Evolutionary conservation across 35 echinoderm and acorn worm species (phyloP).

Genomic region (Patiria miniata): DNA sequence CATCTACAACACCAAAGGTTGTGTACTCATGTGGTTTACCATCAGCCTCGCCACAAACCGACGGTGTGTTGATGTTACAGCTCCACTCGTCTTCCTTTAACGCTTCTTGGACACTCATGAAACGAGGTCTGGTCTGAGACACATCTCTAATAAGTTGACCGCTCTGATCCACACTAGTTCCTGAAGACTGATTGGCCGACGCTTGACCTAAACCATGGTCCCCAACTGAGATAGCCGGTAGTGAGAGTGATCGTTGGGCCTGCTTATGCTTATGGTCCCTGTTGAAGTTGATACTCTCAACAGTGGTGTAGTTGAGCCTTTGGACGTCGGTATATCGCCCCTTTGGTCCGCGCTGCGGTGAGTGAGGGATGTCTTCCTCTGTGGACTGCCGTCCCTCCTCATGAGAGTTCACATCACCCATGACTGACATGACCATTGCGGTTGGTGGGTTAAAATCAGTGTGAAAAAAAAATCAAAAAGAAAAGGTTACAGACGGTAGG

Average conservation of each 20-base stretch:
- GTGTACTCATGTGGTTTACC: not conserved
- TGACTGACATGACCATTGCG: conserved; percentile 6
- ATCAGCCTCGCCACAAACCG: not conserved
- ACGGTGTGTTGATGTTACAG: no score
- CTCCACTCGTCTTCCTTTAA: not conserved
- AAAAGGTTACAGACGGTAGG: not conserved
- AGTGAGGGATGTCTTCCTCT: conserved; percentile 50
- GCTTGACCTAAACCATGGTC: conserved; percentile 1
- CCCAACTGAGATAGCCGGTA: conserved; percentile 34
- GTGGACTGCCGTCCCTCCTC: conserved; percentile 51
- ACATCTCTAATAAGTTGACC: not conserved
- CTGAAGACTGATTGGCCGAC: not conserved
- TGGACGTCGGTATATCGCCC: conserved; percentile 17
- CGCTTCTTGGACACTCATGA: conserved; percentile 37
- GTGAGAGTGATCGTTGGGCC: conserved; percentile 55
- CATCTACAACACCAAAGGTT: no score
- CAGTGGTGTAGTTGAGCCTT: conserved; percentile 55
- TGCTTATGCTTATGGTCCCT: conserved; percentile 44
- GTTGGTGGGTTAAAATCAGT: not conserved
- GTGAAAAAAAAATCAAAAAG: conserved; percentile 12
- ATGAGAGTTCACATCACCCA: conserved; percentile 65
- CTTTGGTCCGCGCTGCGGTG: conserved; percentile 35
- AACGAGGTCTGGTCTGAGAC: conserved; percentile 10
- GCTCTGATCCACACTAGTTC: not conserved
- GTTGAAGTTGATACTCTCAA: conserved; percentile 51